Conservation (phyloP, 2,888 invertebrate species). For the Agrilus cyanescens region DNA sequence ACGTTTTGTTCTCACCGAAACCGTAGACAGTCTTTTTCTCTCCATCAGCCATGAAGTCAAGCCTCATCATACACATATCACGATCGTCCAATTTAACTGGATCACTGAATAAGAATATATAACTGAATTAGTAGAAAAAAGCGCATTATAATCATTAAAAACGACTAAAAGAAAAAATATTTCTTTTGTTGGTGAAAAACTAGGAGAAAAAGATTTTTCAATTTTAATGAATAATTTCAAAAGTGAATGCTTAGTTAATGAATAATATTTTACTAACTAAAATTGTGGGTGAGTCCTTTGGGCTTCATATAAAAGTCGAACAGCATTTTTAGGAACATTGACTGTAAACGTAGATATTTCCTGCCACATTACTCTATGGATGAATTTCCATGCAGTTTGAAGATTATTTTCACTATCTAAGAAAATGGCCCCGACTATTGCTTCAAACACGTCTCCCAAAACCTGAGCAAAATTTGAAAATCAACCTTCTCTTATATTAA, state of each 20-base stretch:
- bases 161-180: constrained; percentile 6
- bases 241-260: no score
- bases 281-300: constrained; percentile 66
- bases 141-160: constrained; percentile 21
- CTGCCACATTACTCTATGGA: constrained; percentile 72
- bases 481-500: constrained; percentile 20
- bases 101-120: constrained; percentile 16
- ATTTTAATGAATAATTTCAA: no score
- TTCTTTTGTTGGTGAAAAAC: no score
- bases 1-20: constrained; percentile 54
- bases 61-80: constrained; percentile 43
- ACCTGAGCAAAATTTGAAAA: constrained; percentile 32
- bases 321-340: constrained; percentile 80
- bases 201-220: no score
- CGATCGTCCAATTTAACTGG: constrained; percentile 21
- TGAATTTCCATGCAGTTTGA: constrained; percentile 65
- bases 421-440: constrained; percentile 82
- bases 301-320: constrained; percentile 75
- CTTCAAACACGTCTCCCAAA: constrained; percentile 89
- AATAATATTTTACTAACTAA: constrained; percentile 43
- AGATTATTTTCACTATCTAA: constrained; percentile 69
- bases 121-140: constrained; percentile 1
- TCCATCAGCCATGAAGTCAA: constrained; percentile 50
- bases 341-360: constrained; percentile 73
- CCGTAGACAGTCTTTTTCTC: constrained; percentile 50